Evolutionary conservation across 2,888 invertebrate genomes (phyloP).

Genomic region (Agapetus fuscipes): DNA sequence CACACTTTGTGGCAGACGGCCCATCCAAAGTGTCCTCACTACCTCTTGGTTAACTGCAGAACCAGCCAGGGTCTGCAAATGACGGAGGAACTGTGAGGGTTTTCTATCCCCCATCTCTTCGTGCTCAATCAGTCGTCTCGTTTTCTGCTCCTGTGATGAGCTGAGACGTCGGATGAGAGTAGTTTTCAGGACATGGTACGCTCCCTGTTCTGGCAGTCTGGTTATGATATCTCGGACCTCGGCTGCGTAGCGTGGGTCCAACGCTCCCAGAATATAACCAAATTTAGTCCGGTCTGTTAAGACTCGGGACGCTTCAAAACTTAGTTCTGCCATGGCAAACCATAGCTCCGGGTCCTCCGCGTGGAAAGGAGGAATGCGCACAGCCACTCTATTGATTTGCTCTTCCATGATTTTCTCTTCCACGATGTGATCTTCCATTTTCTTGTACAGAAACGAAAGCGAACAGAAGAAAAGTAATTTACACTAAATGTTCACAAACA

Average conservation of each 20-base stretch:
- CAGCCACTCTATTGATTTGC: too few relatives aligned
- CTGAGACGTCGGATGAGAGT: conserved; percentile 22
- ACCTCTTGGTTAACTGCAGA: conserved; percentile 17
- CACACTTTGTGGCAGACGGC: conserved; percentile 13
- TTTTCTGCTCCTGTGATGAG: conserved; percentile 16
- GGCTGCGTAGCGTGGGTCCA: conserved; percentile 20
- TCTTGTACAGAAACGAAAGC: too few relatives aligned
- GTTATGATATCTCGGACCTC: conserved; percentile 24
- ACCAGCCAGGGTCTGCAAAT: conserved; percentile 20
- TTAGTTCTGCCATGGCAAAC: conserved; percentile 21
- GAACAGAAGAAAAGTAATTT: too few relatives aligned
- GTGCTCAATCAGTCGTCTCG: conserved; percentile 17
- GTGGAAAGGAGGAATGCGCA: conserved; percentile 17
- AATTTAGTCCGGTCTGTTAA: conserved; percentile 20
- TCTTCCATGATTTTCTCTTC: too few relatives aligned
- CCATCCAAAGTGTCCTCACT: conserved; percentile 19
- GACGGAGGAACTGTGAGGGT: conserved; percentile 24
- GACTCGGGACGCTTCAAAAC: conserved; percentile 17
- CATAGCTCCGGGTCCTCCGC: conserved; percentile 21
- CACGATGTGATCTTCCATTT: too few relatives aligned
- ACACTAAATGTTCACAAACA: too few relatives aligned
- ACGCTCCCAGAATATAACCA: conserved; percentile 14
- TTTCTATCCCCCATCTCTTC: conserved; percentile 20
- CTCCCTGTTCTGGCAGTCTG: conserved; percentile 18
- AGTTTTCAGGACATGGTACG: conserved; percentile 22